Base-by-base conservation (phyloP, 2,113 vertebrate species). In the Saccopteryx leptura region DNA sequence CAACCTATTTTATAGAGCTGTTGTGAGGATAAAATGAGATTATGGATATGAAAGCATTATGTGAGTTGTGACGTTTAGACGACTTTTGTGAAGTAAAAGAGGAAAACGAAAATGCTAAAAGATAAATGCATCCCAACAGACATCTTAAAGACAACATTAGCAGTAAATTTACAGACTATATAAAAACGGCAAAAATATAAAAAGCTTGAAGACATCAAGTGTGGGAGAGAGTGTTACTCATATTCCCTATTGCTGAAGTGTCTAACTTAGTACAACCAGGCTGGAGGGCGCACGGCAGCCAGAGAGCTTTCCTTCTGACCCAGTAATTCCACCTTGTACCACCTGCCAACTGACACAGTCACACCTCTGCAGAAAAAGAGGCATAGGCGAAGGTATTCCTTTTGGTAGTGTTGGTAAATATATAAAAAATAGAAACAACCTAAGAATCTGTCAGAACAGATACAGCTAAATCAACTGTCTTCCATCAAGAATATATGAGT, bases 21-120 rank as follows among this genome's bases (percentile, higher is more conserved):
- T 50, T 83, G 58, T 91, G 80, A 93, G 75, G 56, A 78, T 91
- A 61, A 83, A 92, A 90, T 12, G 33, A 52, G 81, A 95, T 91
- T 94, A 91, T 68, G 61, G 54, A 94, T n/a, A 63, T 50, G 74
- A 93, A 89, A 68, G 4, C 48, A 61, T 71, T 93, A 78, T 66
- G 7, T 69, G 52, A 87, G 31, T 80, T 87, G 13, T 83, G 74
- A 94, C 88, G 85, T 81, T 71, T 91, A 60, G 13, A 60, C 88
- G 60, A 85, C 52, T 19, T 33, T 14, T 58, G 2, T 65, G 46
- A 94, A 91, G 81, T 92, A 75, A 90, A 90, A 88, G 39, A 72
- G 56, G 11, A 14, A 90, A 88, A 86, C 61, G 50, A 81, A 96
- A 95, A 92, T 81, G 76, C 33, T 72, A 26, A 91, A 52, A 85